Evolutionary conservation across 2,888 invertebrate genomes (phyloP).

Genomic region (Hirudinaria manillensis): DNA sequence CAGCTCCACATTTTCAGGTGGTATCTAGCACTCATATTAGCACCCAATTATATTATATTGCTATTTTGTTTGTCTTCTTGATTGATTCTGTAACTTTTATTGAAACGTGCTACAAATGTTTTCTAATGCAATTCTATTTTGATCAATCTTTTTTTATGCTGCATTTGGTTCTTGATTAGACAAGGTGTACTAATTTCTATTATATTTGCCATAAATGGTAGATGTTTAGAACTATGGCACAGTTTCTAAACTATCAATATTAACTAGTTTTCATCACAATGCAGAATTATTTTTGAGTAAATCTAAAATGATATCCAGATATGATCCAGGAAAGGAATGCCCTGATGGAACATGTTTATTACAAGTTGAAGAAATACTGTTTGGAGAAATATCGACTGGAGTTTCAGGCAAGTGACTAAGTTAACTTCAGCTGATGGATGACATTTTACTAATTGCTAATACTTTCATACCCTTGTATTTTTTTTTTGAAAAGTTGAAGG

Average conservation of each 20-base stretch:
- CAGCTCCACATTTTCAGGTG: conserved; percentile 42
- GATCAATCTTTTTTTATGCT: not conserved
- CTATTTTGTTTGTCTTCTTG: not conserved
- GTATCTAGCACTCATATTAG: not conserved
- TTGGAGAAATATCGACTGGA: conserved; percentile 42
- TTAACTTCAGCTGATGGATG: too few species aligned
- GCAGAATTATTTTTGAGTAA: not conserved
- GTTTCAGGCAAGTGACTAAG: conserved; percentile 41
- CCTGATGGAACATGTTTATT: conserved; percentile 42
- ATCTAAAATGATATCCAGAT: conserved; percentile 35
- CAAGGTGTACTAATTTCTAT: not conserved
- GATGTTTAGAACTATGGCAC: too few species aligned
- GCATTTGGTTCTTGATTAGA: not conserved
- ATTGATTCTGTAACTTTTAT: not conserved
- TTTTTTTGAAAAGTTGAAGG: too few species aligned
- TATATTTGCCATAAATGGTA: too few species aligned
- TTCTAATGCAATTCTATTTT: not conserved
- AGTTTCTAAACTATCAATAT: too few species aligned
- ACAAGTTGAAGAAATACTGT: conserved; percentile 42
- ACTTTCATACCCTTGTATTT: not conserved
- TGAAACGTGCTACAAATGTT: not conserved
- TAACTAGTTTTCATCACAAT: not conserved
- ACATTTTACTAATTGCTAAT: not conserved
- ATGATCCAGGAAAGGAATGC: conserved; percentile 43
- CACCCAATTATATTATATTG: not conserved